phyloP scores from a whole-genome alignment of 2,113 vertebrate species.

The Pseudorasbora parva region DNA sequence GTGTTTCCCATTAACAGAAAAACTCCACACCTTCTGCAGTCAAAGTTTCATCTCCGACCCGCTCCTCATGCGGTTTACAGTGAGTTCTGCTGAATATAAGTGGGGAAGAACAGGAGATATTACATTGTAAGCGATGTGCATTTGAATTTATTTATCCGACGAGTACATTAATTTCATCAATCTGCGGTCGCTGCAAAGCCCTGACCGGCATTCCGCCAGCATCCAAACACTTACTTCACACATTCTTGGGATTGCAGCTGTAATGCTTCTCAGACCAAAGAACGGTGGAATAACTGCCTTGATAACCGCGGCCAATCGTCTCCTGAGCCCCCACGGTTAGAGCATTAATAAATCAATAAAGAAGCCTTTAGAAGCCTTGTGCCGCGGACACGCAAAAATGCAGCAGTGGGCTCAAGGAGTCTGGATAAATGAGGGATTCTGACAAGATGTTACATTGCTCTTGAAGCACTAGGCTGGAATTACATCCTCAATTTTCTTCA shows the following conservation, averaged over 20 bases:
- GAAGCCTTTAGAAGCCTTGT: not conserved
- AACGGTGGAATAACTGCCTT: slow-evolving; percentile 13
- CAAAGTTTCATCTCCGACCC: not conserved
- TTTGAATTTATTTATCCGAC: slow-evolving; percentile 44
- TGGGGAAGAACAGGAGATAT: slow-evolving; percentile 8
- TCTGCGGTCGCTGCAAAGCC: slow-evolving; percentile 12
- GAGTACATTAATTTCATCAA: slow-evolving; percentile 39
- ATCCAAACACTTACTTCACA: slow-evolving; percentile 54
- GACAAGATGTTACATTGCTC: not conserved
- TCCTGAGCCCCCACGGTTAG: slow-evolving; percentile 33
- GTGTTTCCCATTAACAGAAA: slow-evolving; percentile 11
- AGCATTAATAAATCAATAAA: slow-evolving; percentile 48
- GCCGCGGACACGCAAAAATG: not conserved
- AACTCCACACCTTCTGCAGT: slow-evolving; percentile 8
- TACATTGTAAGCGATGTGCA: slow-evolving; percentile 27
- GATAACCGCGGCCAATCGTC: slow-evolving; percentile 24
- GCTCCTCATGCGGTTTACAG: not conserved
- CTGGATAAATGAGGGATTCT: slow-evolving; percentile 19
- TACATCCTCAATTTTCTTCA: not conserved
- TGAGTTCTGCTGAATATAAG: not conserved
- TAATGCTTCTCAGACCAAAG: slow-evolving; percentile 46
- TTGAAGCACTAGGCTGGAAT: not conserved
- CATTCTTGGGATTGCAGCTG: slow-evolving; percentile 45
- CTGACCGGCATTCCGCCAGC: not conserved
- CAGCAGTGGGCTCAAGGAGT: not conserved